These are phyloP conservation scores for Equus quagga DNA, from an alignment of 2,113 vertebrate genomes.

Conservation along the genomic window DNA sequence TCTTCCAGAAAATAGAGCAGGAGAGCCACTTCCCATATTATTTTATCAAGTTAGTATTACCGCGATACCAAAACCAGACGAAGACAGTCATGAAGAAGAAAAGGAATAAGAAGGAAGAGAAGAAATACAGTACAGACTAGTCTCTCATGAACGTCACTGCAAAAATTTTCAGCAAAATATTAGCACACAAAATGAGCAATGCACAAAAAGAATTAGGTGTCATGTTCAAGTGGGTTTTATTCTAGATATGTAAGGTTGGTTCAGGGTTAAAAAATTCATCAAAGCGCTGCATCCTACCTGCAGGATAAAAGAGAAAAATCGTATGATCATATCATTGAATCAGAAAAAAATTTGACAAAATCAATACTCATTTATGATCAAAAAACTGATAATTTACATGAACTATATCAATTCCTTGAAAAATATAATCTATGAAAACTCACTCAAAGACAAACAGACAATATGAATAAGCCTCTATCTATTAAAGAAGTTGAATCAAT, in stretches of 20 bases:
- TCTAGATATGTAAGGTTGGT: not conserved
- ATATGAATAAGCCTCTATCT: not conserved
- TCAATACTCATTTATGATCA: not conserved
- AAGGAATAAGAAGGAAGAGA: not conserved
- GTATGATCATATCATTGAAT: not conserved
- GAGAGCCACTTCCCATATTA: not conserved
- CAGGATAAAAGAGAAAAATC: not conserved
- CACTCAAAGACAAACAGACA: not conserved
- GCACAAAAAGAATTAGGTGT: not conserved
- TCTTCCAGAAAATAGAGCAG: not conserved
- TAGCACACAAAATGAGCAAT: not conserved
- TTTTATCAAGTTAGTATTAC: not conserved
- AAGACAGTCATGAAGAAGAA: not conserved
- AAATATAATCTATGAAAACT: not conserved
- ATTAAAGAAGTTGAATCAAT: not conserved
- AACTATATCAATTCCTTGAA: not conserved
- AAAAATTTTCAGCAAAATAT: not conserved
- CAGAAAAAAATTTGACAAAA: not conserved
- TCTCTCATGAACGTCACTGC: not conserved
- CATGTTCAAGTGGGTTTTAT: not conserved
- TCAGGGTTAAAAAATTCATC: not conserved
- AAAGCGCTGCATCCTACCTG: not conserved
- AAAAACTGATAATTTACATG: not conserved
- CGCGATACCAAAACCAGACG: not conserved
- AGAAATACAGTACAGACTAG: not conserved